Evolutionary conservation across 2,113 vertebrate species (phyloP).

Genomic region (Anarhynchus alexandrinus): DNA sequence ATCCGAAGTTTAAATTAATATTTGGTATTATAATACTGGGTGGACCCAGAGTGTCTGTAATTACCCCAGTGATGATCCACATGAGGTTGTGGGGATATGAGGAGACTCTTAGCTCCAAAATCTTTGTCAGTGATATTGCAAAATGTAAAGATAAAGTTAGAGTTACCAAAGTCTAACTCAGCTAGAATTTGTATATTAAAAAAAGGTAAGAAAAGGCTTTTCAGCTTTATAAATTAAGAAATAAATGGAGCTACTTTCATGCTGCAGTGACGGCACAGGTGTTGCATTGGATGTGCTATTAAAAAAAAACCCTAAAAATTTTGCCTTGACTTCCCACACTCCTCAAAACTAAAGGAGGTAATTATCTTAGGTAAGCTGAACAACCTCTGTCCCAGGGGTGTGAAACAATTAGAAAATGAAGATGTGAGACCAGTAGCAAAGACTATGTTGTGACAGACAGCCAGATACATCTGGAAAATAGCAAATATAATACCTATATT

Average conservation of each 20-base stretch:
- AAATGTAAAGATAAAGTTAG: background rate
- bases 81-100: background rate
- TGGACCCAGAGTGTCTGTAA: background rate
- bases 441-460: background rate
- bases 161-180: background rate
- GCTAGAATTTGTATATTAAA: background rate
- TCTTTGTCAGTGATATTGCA: background rate
- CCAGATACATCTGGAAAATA: background rate
- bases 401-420: background rate
- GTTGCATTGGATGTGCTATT: background rate
- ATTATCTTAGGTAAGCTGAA: background rate
- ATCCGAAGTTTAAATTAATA: background rate
- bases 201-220: background rate
- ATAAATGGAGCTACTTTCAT: background rate
- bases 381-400: background rate
- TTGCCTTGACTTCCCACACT: background rate
- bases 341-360: background rate
- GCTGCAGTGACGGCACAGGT: background rate
- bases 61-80: background rate
- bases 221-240: background rate
- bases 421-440: background rate
- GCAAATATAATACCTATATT: background rate
- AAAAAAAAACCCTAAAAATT: background rate
- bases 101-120: background rate
- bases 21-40: background rate